Evolutionary conservation across 2,113 vertebrate genomes (phyloP), one percentile per base, ranked within the genome.

Genomic region (Cynocephalus volans): DNA sequence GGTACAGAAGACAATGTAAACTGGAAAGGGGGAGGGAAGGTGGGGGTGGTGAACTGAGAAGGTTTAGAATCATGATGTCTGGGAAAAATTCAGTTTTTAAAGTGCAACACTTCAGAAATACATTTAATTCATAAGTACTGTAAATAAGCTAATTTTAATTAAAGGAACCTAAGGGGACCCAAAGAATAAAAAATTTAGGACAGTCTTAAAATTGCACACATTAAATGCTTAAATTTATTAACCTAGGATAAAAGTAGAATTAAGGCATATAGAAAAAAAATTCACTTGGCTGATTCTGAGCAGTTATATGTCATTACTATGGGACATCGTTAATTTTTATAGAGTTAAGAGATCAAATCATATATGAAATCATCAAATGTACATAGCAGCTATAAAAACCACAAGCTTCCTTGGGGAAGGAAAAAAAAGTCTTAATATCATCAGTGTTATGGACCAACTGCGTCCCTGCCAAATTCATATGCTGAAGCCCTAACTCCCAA

Each of bases 81-180:
- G 6, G 11, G 36, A 65, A 48, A 86, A 69, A 82, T 54, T 54
- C 67, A 48, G 21, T 56, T 93, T 81, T 48, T 48, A 92, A 87
- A 82, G 45, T n/a, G 52, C 10, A 60, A 88, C 33, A 65, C 41
- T 77, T 69, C 54, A 75, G 41, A 97, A 92, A 70, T 48, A 64
- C 17, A 65, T 11, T 52, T 65, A 91, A 72, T 84, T 60, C n/a
- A 2, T 84, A 84, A 91, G 19, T 76, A 86, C 19, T 77, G 4
- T 91, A 70, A 90, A 90, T 76, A 90, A 90, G 50, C 14, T 13
- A 64, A n/a, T 67, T 77, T 72, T 93, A 79, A 54, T 62, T 83
- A 73, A 93, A 97, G 69, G 10, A 96, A 52, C 24, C 12, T 54
- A 2, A 93, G 18, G 28, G 26, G 23, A 75, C 24, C 9, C n/a